Evolutionary conservation across 2,113 vertebrate genomes (phyloP), one percentile per base, ranked within the genome.

Genomic region (Ophthalmolycus amberensis): DNA sequence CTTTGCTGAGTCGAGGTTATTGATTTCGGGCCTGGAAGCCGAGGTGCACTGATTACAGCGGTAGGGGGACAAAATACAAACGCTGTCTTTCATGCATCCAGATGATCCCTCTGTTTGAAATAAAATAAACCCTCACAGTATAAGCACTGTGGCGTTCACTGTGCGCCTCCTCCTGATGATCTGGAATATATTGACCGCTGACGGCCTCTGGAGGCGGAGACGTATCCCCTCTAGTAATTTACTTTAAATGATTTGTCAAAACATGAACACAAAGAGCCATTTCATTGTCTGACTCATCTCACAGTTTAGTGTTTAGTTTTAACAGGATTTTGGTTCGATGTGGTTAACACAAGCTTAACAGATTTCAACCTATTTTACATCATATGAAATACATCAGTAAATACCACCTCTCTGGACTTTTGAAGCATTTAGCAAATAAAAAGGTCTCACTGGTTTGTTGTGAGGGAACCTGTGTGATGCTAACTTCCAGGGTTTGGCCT

Each of bases 11-110:
- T 69, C 77, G 16, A 12, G 20, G 16, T 37, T 89, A 92, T 91
- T 91, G 91, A 92, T 90, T 89, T 79, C 86, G 64, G 71, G 79
- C 76, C n/a, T 20, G 56, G 77, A 59, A 76, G 68, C 58, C 9
- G 44, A 69, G 63, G 63, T 34, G 44, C 85, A 89, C 32, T 89
- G 69, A 88, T 77, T 54, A 10, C 40, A 70, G 62, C 48, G 70
- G 14, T 62, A 32, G 50, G 60, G 85, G 79, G 46, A 5, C 50
- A 58, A 71, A 63, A 77, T 3, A 54, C 60, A 50, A 59, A 74
- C 2, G 18, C 11, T 16, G 50, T 32, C 20, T 77, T 73, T 75
- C 0, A 16, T 76, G 67, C 79, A 70, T 70, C 48, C 29, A 52
- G 15, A 79, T 77, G 9, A 82, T 62, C 14, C 22, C 7, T 40